A percentile compares a stretch with the other conserved stretches of the same genome.
These are phyloP conservation scores for Philopotamus ludificatus DNA, from an alignment of 1,140 invertebrate genomes.

Conservation along the genomic window DNA sequence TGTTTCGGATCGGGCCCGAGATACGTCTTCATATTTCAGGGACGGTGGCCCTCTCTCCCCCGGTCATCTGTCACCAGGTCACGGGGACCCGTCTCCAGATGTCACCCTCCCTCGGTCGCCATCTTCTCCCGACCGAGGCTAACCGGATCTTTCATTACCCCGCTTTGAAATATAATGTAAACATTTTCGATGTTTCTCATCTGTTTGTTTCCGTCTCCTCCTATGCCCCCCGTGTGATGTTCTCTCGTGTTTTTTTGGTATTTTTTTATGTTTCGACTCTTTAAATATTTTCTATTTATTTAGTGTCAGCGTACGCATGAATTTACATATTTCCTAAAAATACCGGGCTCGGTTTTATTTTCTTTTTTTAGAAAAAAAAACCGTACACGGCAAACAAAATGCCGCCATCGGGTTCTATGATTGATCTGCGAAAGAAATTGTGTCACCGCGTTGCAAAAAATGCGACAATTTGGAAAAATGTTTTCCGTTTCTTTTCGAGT, in stretches of 20 bases:
- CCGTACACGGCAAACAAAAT: too few species aligned
- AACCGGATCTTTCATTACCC: conserved; percentile 25
- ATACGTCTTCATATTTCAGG: not conserved
- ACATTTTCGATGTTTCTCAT: conserved; percentile 10
- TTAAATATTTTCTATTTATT: not conserved
- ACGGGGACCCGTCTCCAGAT: conserved; percentile 13
- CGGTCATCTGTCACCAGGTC: conserved; percentile 16
- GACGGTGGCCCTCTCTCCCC: not conserved
- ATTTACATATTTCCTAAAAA: too few species aligned
- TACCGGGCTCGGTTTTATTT: too few species aligned
- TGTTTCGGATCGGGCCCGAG: not conserved
- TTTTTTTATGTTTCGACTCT: not conserved
- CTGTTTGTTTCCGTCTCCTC: not conserved
- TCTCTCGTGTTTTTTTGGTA: too few species aligned
- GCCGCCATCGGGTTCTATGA: too few species aligned
- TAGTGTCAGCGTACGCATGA: not conserved
- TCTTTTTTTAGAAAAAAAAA: too few species aligned
- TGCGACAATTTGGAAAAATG: too few species aligned
- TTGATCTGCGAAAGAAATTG: too few species aligned
- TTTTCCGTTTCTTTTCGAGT: too few species aligned
- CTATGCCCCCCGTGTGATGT: not conserved
- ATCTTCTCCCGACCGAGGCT: conserved; percentile 3
- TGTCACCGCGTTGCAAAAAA: too few species aligned
- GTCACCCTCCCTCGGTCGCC: not conserved
- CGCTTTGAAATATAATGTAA: conserved; percentile 22